phyloP scores from a whole-genome alignment of 2,113 vertebrate species.

The Prietella phreatophila region DNA sequence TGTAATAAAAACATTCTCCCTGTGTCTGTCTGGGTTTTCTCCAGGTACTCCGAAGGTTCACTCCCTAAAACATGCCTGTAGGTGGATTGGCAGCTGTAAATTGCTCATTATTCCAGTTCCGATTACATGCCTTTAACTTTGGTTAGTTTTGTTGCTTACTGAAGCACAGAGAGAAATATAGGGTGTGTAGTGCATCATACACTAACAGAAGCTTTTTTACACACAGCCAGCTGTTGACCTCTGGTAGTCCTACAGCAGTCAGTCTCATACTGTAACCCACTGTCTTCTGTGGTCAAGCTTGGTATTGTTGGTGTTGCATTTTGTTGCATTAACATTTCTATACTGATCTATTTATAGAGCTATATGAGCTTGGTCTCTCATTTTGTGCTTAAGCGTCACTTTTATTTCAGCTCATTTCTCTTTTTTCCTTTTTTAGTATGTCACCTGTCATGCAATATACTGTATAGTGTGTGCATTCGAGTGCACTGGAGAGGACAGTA shows the following conservation, averaged over 20 bases:
- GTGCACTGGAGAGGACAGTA: constrained; percentile 57
- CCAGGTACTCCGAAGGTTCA: constrained; percentile 44
- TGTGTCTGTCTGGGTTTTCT: constrained; percentile 35
- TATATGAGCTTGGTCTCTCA: not conserved
- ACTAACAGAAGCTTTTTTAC: constrained; percentile 38
- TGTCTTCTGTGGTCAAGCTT: not conserved
- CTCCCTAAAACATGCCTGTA: constrained; percentile 21
- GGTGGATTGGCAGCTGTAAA: constrained; percentile 25
- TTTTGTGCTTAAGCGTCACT: not conserved
- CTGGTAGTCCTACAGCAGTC: not conserved
- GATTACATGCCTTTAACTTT: constrained; percentile 73
- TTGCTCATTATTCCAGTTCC: constrained; percentile 60
- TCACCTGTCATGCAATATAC: not conserved
- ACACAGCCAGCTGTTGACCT: constrained; percentile 1
- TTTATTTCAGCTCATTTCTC: not conserved
- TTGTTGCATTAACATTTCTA: not conserved
- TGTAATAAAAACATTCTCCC: constrained; percentile 32
- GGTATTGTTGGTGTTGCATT: not conserved
- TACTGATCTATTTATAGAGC: not conserved
- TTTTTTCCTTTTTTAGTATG: not conserved
- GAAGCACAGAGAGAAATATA: constrained; percentile 37
- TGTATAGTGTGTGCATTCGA: not conserved
- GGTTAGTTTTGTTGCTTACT: constrained; percentile 61
- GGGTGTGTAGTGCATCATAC: constrained; percentile 58
- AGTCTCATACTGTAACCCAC: not conserved